Base-by-base conservation (phyloP, 2,888 invertebrate species). In the Glyphotaelius pellucidus region DNA sequence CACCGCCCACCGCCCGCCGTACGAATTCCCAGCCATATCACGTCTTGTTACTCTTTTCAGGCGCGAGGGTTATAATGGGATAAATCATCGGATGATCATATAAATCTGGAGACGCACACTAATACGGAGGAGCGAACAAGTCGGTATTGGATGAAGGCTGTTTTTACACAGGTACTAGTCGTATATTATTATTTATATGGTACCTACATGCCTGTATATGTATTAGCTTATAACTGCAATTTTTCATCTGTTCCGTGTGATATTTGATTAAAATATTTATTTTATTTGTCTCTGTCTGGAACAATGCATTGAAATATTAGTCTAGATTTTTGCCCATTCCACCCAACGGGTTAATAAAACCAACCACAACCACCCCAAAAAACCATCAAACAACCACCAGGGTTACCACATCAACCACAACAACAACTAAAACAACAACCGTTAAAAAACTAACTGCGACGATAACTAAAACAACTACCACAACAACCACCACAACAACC, bases 11-110 rank as follows among this genome's bases (percentile, higher is more conserved):
- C 67, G 67, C 67, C 67, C 9, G n/a, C n/a, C 25, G 9, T 67
- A 67, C 67, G 67, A 67, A 67, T 67, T 67, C n/a, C 67, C 67
- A 67, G 67, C 67, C 67, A 67, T 67, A 67, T 67, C 67, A 67
- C 67, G 67, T 67, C 67, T 67, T 67, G 67, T 67, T 67, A 67
- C 67, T 67, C 67, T 25, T 67, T 67, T 67, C 67, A 67, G 67
- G 67, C 67, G 67, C 67, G 67, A 67, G 67, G 67, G 67, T 67
- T 67, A 67, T 67, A 67, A 67, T 67, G 67, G 25, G 67, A 67
- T 67, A 67, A 67, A 67, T 67, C 67, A 67, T 67, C 67, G 67
- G 67, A 67, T 67, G 67, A 67, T 67, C 67, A 67, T 67, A 67
- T 67, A 67, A 67, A 67, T 67, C 67, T 67, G 67, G 67, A 67